A percentile compares a stretch with the other conserved stretches of the same genome.
Evolutionary conservation across 2,888 invertebrate genomes (phyloP).

Genomic region (Patella ulyssiponensis): DNA sequence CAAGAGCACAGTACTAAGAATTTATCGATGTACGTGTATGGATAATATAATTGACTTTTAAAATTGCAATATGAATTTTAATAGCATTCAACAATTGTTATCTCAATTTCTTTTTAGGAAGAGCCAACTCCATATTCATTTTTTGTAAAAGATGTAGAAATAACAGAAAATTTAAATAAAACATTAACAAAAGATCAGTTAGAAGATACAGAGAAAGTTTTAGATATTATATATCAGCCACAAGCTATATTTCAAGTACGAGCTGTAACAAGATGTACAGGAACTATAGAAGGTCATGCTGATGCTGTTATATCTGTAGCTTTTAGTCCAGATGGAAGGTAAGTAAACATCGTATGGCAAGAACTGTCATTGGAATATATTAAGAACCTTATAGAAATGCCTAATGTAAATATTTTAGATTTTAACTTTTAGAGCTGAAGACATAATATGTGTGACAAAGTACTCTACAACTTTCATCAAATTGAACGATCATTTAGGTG

Average conservation of each 20-base stretch:
- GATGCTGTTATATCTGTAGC: slow-evolving; percentile 95
- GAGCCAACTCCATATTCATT: slow-evolving; percentile 77
- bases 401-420: no score
- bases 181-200: slow-evolving; percentile 80
- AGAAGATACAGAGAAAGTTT: slow-evolving; percentile 76
- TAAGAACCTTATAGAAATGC: no score
- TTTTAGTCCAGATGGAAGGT: slow-evolving; percentile 94
- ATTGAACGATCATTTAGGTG: no score
- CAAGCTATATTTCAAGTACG: slow-evolving; percentile 88
- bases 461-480: no score
- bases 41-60: no score
- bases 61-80: no score
- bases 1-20: no score
- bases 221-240: slow-evolving; percentile 95
- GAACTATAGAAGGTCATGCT: slow-evolving; percentile 95
- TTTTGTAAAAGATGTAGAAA: slow-evolving; percentile 90
- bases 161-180: slow-evolving; percentile 81
- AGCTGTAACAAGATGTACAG: slow-evolving; percentile 91
- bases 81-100: no score
- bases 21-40: no score
- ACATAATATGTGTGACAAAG: no score
- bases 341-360: slow-evolving; percentile 13
- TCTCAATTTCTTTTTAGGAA: slow-evolving; percentile 51
- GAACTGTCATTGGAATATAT: no score
- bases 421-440: no score